A percentile compares a stretch with the other conserved stretches of the same genome.
These are phyloP conservation scores for Choreutis nemorana DNA, from an alignment of 2,888 invertebrate genomes.

Conservation along the genomic window DNA sequence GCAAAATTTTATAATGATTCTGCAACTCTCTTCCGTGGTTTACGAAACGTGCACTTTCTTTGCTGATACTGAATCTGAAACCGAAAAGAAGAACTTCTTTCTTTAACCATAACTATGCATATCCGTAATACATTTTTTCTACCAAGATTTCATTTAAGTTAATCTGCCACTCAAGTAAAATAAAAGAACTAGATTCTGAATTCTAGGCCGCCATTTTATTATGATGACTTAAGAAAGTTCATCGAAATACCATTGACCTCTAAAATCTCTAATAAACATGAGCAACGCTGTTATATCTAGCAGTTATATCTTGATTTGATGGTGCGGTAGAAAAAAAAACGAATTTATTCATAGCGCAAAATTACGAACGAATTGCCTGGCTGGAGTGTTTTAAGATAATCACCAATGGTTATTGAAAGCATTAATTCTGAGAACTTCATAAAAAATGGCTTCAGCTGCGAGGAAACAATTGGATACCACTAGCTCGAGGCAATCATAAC, in stretches of 20 bases:
- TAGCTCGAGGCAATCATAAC: too few relatives aligned
- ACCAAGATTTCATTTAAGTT: too few relatives aligned
- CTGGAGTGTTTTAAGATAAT: slow-evolving; percentile 24
- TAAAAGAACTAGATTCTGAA: too few relatives aligned
- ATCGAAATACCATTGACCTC: slow-evolving; percentile 34
- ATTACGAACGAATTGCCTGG: slow-evolving; percentile 19
- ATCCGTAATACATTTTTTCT: neutral
- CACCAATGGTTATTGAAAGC: slow-evolving; percentile 23
- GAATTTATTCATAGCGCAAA: slow-evolving; percentile 15
- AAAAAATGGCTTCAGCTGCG: slow-evolving; percentile 33
- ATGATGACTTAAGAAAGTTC: slow-evolving; percentile 29
- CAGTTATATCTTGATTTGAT: slow-evolving; percentile 1
- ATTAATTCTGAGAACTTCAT: slow-evolving; percentile 26
- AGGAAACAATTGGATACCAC: slow-evolving; percentile 21
- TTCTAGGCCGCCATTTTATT: too few relatives aligned
- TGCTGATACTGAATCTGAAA: slow-evolving; percentile 11
- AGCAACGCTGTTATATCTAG: neutral
- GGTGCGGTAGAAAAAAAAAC: neutral
- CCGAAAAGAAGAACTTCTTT: neutral
- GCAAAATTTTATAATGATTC: slow-evolving; percentile 12
- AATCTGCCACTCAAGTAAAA: too few relatives aligned
- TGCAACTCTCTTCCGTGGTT: slow-evolving; percentile 20
- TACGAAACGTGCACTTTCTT: slow-evolving; percentile 31
- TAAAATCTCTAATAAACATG: slow-evolving; percentile 17
- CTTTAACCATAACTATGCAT: neutral